phyloP scores from a whole-genome alignment of 2,113 vertebrate species.

The Python bivittatus region DNA sequence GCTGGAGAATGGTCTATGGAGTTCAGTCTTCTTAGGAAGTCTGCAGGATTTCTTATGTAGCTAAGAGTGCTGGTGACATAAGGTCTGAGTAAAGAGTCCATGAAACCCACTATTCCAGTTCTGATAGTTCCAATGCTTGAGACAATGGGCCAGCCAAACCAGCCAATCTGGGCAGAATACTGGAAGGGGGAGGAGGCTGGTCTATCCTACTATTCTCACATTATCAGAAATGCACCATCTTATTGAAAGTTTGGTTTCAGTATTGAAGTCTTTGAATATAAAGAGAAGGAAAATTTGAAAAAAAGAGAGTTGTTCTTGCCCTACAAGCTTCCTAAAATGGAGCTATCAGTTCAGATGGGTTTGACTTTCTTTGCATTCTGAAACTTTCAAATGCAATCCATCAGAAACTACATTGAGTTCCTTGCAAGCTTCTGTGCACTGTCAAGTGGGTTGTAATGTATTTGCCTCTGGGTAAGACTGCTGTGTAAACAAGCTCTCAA shows the following conservation, averaged over 20 bases:
- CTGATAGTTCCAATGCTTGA: too few relatives aligned
- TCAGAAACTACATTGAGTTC: not conserved
- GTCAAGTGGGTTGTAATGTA: not conserved
- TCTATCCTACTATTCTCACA: not conserved
- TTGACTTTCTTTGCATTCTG: not conserved
- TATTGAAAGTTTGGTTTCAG: not conserved
- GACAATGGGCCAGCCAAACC: not conserved
- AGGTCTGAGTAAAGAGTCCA: too few relatives aligned
- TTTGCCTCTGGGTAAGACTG: constrained; percentile 8
- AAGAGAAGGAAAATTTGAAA: not conserved
- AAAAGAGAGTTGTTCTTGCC: not conserved
- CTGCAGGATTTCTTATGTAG: too few relatives aligned
- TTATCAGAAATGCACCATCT: not conserved
- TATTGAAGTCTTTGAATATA: not conserved
- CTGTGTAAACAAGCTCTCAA: constrained; percentile 15
- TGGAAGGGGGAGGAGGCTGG: not conserved
- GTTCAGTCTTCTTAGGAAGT: too few relatives aligned
- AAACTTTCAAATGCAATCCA: not conserved
- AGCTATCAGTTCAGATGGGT: not conserved
- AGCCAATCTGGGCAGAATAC: not conserved
- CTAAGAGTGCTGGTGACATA: too few relatives aligned
- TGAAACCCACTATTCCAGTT: too few relatives aligned
- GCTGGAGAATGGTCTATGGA: too few relatives aligned
- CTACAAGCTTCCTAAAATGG: accelerated
- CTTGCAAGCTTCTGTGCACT: not conserved